These are phyloP conservation scores for Stenodema calcarata DNA, from an alignment of 2,888 invertebrate genomes.

Conservation along the genomic window DNA sequence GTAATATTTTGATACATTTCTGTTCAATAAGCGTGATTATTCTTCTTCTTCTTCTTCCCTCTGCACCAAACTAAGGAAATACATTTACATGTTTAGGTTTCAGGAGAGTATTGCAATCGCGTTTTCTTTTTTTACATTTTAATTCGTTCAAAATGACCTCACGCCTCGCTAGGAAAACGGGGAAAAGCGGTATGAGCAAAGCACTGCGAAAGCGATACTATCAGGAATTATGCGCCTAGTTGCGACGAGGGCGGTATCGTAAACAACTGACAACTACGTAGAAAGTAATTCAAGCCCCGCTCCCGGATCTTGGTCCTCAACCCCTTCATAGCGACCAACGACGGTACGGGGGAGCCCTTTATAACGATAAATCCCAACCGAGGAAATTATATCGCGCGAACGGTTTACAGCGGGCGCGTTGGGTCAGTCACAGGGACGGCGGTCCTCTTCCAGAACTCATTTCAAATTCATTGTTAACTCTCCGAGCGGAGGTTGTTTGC, in stretches of 20 bases:
- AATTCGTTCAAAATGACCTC: too few species aligned
- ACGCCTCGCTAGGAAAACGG: too few species aligned
- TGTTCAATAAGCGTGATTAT: too few species aligned
- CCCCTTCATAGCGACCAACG: neutral
- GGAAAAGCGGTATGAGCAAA: neutral
- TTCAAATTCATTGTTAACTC: slow-evolving; percentile 35
- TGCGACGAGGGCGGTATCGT: slow-evolving; percentile 14
- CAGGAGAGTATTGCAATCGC: too few species aligned
- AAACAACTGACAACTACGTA: slow-evolving; percentile 19
- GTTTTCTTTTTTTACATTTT: too few species aligned
- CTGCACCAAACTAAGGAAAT: too few species aligned
- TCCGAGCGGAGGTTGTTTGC: neutral
- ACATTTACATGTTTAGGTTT: too few species aligned
- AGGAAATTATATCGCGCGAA: slow-evolving; percentile 36
- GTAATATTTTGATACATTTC: too few species aligned
- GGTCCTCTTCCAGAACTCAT: slow-evolving; percentile 5
- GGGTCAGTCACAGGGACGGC: neutral
- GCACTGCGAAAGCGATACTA: slow-evolving; percentile 6
- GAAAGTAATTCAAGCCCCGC: slow-evolving; percentile 31
- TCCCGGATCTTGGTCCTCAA: neutral
- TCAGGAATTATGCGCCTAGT: slow-evolving; percentile 20
- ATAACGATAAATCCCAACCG: slow-evolving; percentile 36
- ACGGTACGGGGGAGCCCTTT: neutral
- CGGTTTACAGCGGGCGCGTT: neutral
- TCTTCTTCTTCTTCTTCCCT: too few species aligned